Base-by-base conservation (phyloP, 2,113 vertebrate genomes). In the Leptodactylus fuscus region DNA sequence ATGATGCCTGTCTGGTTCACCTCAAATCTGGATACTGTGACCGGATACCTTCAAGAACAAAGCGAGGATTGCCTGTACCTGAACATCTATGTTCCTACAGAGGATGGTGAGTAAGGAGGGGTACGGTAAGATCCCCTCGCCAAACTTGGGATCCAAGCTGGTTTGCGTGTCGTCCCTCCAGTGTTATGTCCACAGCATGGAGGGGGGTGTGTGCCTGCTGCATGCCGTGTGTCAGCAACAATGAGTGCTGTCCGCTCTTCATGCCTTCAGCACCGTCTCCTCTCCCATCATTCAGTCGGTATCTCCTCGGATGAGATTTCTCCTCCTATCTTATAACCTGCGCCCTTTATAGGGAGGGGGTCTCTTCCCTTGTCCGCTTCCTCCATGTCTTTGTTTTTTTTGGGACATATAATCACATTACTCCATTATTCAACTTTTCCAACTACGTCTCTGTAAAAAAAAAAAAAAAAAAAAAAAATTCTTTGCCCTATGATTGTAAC, bases 1-100 rank as follows among this genome's bases (percentile, higher is more conserved):
- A 99, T 99, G 98, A 96, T 99, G 94, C 98, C 98, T 49, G 95
- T 99, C 90, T 99, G 98, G 98, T 99, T 99, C 95, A 98, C 98
- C 89, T 98, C 97, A 93, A 99, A 99, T 93, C 92, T 99, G 96
- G 98, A 99, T 95, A 98, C 98, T 74, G 97, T 99, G 73, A 97
- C 98, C 55, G 97, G 97, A 0, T 98, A 98, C 92, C 98, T 99
- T 93, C 98, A 99, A 92, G 98, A 99, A 88, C 97, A 98, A 91
- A 99, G 97, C 0, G 98, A 99, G 94, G 98, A 99, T 93, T 99
- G 98, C 93, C 96, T 99, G 88, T 99, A 97, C 90, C 95, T 99
- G 92, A 99, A 99, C 92, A 96, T 99, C 94, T 99, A 99, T 92
- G 98, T 99, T 89, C 98, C 98, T 82, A 99, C 98, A 0, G 98